Evolutionary conservation across 2,888 invertebrate genomes (phyloP).

Genomic region (Eilema depressum): DNA sequence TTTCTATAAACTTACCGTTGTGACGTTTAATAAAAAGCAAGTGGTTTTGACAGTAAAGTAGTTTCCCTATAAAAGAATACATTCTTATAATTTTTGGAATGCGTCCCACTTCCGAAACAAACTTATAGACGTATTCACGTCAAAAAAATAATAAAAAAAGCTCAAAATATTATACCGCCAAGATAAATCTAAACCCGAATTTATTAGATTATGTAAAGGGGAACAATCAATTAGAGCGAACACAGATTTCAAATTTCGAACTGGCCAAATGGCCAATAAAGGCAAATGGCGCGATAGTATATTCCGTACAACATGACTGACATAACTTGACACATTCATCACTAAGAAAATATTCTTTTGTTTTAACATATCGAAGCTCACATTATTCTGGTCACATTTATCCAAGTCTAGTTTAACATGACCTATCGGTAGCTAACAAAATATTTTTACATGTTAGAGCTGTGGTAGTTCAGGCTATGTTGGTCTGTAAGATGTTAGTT

Average conservation of each 20-base stretch:
- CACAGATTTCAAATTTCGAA: constrained; percentile 70
- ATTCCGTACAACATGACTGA: constrained; percentile 64
- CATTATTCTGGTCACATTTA: constrained; percentile 15
- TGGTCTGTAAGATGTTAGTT: constrained; percentile 62
- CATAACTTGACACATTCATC: constrained; percentile 55
- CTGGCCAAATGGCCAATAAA: constrained; percentile 82
- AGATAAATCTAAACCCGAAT: constrained; percentile 57
- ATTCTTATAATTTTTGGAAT: no score
- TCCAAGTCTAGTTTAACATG: constrained; percentile 19
- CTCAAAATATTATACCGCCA: constrained; percentile 30
- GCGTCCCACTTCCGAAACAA: no score
- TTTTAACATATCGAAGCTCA: constrained; percentile 22
- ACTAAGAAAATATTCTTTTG: constrained; percentile 24
- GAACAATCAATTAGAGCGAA: constrained; percentile 77
- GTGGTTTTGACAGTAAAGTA: no score
- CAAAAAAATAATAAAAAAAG: constrained; percentile 29
- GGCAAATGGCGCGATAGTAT: constrained; percentile 76
- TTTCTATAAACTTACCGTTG: neutral
- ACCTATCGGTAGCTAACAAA: constrained; percentile 21
- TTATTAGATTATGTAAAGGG: constrained; percentile 67
- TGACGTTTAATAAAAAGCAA: no score
- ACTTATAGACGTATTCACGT: no score
- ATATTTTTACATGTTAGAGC: constrained; percentile 10
- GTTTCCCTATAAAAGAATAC: no score
- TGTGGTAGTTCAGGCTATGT: constrained; percentile 50